Conservation (phyloP, 2,797 vertebrate species). For the Scolopax rusticola region DNA sequence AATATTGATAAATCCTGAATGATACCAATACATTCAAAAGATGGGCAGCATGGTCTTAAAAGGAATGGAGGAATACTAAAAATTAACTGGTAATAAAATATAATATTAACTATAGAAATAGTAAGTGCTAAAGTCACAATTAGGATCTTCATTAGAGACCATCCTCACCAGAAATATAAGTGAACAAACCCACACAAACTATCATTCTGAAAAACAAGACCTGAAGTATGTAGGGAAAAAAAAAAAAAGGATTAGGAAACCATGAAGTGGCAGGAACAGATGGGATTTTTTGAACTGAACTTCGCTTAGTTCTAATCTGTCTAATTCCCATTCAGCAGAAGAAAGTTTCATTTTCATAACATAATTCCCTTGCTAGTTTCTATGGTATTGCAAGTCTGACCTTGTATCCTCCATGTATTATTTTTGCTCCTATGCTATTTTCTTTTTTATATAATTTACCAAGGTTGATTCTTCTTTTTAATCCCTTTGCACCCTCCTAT, state of each 20-base stretch:
- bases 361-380: not conserved
- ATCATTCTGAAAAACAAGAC: not conserved
- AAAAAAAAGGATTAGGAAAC: not conserved
- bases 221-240: not conserved
- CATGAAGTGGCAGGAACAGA: not conserved
- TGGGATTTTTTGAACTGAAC: not conserved
- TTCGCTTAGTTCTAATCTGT: not conserved
- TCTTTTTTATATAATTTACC: constrained; percentile 9
- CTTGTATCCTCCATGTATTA: not conserved
- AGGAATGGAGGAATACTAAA: not conserved
- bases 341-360: not conserved
- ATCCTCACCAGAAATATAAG: not conserved
- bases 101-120: not conserved
- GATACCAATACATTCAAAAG: not conserved
- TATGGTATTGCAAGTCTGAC: not conserved
- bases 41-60: not conserved
- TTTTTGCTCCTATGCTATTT: not conserved
- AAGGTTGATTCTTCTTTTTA: constrained; percentile 37
- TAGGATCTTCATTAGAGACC: not conserved
- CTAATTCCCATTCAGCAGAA: constrained; percentile 14
- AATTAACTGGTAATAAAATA: not conserved
- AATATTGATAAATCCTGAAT: not conserved
- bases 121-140: not conserved
- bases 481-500: constrained; percentile 50
- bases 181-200: not conserved